Evolutionary conservation across 1,140 invertebrate genomes (phyloP).

Genomic region (Araneus ventricosus): DNA sequence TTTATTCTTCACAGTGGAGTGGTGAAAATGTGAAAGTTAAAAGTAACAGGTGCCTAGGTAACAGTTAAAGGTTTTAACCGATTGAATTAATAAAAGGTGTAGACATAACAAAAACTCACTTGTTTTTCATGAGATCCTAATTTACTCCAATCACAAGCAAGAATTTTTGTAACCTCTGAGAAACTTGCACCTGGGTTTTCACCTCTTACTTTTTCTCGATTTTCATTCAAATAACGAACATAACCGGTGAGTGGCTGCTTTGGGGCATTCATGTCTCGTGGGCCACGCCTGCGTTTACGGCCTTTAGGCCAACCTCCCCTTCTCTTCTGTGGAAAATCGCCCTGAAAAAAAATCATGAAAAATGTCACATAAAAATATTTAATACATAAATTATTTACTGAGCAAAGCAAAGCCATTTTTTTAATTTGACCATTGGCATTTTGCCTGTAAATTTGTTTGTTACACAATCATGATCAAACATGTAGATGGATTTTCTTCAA

Average conservation of each 20-base stretch:
- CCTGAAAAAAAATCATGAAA: slow-evolving; percentile 15
- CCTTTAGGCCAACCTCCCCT: slow-evolving; percentile 75
- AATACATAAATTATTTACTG: no score
- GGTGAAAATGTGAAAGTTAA: no score
- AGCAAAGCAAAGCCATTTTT: no score
- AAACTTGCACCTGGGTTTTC: slow-evolving; percentile 92
- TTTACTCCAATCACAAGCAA: slow-evolving; percentile 94
- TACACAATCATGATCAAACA: no score
- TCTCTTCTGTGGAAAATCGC: slow-evolving; percentile 51
- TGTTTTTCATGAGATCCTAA: slow-evolving; percentile 91
- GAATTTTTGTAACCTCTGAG: slow-evolving; percentile 92
- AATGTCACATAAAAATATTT: no score
- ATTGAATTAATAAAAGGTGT: neutral
- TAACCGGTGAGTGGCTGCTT: slow-evolving; percentile 84
- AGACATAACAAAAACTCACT: slow-evolving; percentile 79
- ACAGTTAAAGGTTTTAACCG: no score
- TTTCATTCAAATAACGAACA: slow-evolving; percentile 92
- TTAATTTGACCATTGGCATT: no score
- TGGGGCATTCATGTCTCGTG: slow-evolving; percentile 80
- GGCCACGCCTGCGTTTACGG: slow-evolving; percentile 72
- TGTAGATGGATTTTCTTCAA: no score
- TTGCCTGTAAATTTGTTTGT: no score
- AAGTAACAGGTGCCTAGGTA: neutral
- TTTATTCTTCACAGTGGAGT: no score
- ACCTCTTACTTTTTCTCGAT: slow-evolving; percentile 88